A percentile compares a stretch with the other conserved stretches of the same genome.
Evolutionary conservation across 2,797 vertebrate genomes (phyloP).

Genomic region (Macropus fuliginosus): DNA sequence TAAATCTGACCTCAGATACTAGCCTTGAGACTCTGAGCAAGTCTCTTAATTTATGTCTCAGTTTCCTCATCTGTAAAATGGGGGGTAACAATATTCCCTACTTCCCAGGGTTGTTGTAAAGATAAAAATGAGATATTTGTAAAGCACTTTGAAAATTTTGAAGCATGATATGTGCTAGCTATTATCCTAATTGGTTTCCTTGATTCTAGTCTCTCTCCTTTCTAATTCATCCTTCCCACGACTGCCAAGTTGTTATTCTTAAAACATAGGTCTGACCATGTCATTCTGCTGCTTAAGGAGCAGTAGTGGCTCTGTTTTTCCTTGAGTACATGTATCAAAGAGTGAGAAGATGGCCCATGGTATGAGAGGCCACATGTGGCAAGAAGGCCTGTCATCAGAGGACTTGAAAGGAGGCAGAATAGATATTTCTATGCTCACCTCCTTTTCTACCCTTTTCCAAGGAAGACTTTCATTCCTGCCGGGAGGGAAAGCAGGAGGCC

Average conservation of each 20-base stretch:
- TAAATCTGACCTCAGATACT: background rate
- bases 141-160: background rate
- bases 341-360: background rate
- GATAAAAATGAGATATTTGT: background rate
- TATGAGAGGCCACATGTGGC: background rate
- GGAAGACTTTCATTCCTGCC: background rate
- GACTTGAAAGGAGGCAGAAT: background rate
- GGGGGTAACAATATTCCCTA: background rate
- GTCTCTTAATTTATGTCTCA: background rate
- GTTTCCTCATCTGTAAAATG: background rate
- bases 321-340: background rate
- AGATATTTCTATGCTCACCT: background rate
- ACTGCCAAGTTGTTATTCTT: background rate
- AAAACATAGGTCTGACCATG: background rate
- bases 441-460: background rate
- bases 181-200: background rate
- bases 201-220: background rate
- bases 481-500: background rate
- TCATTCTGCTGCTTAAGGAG: background rate
- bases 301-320: too few species aligned
- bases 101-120: background rate
- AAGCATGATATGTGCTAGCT: background rate
- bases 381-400: background rate
- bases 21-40: background rate
- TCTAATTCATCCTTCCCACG: background rate